Evolutionary conservation across 2,888 invertebrate genomes (phyloP).

Genomic region (Lottia scabra): DNA sequence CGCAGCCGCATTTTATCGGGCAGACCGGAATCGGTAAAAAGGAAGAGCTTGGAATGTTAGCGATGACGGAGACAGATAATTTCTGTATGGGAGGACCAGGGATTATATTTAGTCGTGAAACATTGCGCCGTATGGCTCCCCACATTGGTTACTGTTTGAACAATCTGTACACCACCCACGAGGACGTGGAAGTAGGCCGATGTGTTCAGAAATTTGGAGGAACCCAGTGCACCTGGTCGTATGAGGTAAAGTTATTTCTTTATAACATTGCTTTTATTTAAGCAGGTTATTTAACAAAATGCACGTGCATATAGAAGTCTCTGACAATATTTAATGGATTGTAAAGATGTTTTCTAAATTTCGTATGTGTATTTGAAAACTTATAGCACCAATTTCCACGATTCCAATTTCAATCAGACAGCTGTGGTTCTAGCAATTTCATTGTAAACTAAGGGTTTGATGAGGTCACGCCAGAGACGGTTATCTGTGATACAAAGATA

Average conservation of each 20-base stretch:
- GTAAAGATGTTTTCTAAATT: too few relatives aligned
- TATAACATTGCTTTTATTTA: too few relatives aligned
- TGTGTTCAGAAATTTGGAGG: constrained; percentile 94
- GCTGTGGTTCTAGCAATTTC: too few relatives aligned
- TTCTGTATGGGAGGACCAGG: constrained; percentile 99
- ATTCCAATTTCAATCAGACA: too few relatives aligned
- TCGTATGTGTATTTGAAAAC: too few relatives aligned
- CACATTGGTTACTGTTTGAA: constrained; percentile 90
- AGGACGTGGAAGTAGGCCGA: constrained; percentile 96
- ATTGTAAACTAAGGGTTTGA: too few relatives aligned
- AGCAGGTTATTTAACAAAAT: too few relatives aligned
- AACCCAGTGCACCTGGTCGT: constrained; percentile 84
- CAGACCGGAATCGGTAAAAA: constrained; percentile 72
- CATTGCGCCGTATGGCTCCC: constrained; percentile 81
- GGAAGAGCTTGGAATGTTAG: constrained; percentile 87
- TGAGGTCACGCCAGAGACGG: too few relatives aligned
- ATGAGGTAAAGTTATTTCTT: constrained; percentile 50
- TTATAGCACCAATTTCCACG: too few relatives aligned
- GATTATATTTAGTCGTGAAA: constrained; percentile 89
- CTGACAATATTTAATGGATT: too few relatives aligned
- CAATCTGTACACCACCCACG: constrained; percentile 93
- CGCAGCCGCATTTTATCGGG: constrained; percentile 85
- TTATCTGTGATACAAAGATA: too few relatives aligned
- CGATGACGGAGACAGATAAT: constrained; percentile 81
- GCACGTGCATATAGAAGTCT: too few relatives aligned